Percentiles rank a stretch among this genome's conserved stretches.
These are phyloP conservation scores for Drosophila biarmipes DNA, from an alignment of 1,140 invertebrate species.

Conservation along the genomic window DNA sequence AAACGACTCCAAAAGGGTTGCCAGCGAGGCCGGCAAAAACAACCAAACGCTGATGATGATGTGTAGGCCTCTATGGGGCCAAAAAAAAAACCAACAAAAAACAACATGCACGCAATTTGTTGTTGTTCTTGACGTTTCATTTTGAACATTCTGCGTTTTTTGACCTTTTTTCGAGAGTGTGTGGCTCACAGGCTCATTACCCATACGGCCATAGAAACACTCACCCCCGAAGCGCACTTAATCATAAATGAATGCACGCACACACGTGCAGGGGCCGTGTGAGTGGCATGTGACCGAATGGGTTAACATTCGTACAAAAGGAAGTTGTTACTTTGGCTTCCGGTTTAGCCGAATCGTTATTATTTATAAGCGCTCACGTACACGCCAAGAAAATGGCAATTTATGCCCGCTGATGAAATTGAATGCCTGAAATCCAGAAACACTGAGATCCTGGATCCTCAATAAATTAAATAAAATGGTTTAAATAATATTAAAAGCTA, in stretches of 20 bases:
- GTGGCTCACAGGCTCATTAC: constrained; percentile 42
- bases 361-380: constrained; percentile 63
- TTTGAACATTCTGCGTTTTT: constrained; percentile 63
- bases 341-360: constrained; percentile 79
- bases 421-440: not conserved
- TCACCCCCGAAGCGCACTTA: constrained; percentile 60
- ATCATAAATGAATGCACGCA: constrained; percentile 69
- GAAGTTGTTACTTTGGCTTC: constrained; percentile 79
- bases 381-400: constrained; percentile 10
- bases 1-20: constrained; percentile 60
- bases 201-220: constrained; percentile 11
- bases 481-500: too few species aligned
- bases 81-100: constrained; percentile 17
- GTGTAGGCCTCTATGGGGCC: constrained; percentile 56
- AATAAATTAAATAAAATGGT: too few species aligned
- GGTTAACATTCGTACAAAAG: constrained; percentile 76
- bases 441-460: too few species aligned
- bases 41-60: constrained; percentile 59
- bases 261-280: constrained; percentile 44
- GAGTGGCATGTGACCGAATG: constrained; percentile 72
- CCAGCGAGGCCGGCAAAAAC: constrained; percentile 37
- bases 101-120: constrained; percentile 54
- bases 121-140: constrained; percentile 62
- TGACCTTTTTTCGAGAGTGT: constrained; percentile 45
- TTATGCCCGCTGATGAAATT: constrained; percentile 3